A percentile compares a stretch with the other conserved stretches of the same genome.
Conservation (phyloP, 2,888 invertebrate genomes). For the Drosophila birchii region DNA sequence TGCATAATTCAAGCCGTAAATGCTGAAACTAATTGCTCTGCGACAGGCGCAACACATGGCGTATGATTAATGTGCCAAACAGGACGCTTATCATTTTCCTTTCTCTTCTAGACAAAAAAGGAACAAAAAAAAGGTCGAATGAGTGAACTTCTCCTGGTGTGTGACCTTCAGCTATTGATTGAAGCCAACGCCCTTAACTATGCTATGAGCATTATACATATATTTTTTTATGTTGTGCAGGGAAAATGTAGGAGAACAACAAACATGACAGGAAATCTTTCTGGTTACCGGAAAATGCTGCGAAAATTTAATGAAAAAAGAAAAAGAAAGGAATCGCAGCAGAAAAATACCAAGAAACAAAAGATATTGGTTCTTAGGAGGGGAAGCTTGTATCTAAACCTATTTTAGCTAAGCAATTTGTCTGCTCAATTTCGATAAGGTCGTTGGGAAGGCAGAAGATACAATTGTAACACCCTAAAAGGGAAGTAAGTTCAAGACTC, state of each 20-base stretch:
- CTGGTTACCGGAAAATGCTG: constrained; percentile 30
- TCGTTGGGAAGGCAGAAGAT: not conserved
- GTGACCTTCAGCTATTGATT: constrained; percentile 71
- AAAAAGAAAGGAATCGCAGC: constrained; percentile 6
- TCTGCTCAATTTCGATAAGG: constrained; percentile 33
- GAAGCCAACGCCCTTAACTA: constrained; percentile 61
- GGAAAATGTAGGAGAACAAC: not conserved
- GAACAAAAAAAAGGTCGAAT: too few species aligned
- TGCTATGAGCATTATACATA: constrained; percentile 7
- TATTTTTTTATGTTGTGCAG: not conserved
- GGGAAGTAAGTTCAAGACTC: not conserved
- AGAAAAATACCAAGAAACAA: constrained; percentile 9
- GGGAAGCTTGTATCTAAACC: constrained; percentile 24
- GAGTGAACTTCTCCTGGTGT: constrained; percentile 11
- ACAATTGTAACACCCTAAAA: not conserved
- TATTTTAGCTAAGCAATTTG: constrained; percentile 37
- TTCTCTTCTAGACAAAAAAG: not conserved
- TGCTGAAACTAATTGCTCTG: constrained; percentile 68
- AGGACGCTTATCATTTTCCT: constrained; percentile 58
- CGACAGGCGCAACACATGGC: constrained; percentile 65
- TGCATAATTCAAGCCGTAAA: constrained; percentile 67
- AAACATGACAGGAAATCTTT: constrained; percentile 12
- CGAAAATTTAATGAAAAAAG: constrained; percentile 32
- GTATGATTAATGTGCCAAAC: constrained; percentile 71
- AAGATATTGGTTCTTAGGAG: constrained; percentile 4